phyloP scores from a whole-genome alignment of 1,140 invertebrate genomes.

The Oedothorax gibbosus region DNA sequence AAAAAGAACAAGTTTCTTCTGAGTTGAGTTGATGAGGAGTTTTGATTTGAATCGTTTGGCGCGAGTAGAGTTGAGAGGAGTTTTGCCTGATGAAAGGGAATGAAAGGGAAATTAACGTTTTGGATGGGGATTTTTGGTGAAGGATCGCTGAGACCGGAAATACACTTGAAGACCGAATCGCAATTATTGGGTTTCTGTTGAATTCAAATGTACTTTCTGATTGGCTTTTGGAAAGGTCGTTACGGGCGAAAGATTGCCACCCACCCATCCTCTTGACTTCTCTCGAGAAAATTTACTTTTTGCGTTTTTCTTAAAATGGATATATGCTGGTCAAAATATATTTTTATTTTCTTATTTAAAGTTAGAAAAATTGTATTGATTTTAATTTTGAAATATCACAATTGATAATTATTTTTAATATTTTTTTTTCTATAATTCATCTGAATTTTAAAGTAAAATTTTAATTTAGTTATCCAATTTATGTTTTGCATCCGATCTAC shows the following conservation, averaged over 20 bases:
- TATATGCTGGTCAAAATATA: neutral
- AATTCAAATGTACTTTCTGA: slow-evolving; percentile 44
- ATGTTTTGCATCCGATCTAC: too few species aligned
- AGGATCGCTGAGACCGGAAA: slow-evolving; percentile 24
- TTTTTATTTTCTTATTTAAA: neutral
- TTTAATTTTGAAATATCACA: too few species aligned
- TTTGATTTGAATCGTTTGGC: slow-evolving; percentile 58
- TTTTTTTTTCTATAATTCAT: too few species aligned
- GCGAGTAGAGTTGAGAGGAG: slow-evolving; percentile 1
- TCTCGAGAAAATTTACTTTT: neutral
- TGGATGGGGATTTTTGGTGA: slow-evolving; percentile 1
- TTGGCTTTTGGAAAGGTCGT: slow-evolving; percentile 25
- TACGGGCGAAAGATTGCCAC: slow-evolving; percentile 3
- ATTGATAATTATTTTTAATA: too few species aligned
- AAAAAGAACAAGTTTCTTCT: slow-evolving; percentile 6
- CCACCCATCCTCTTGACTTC: too few species aligned
- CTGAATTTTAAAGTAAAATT: too few species aligned
- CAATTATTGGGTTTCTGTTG: slow-evolving; percentile 31
- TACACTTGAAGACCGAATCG: slow-evolving; percentile 27
- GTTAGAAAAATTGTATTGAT: too few species aligned
- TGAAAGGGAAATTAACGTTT: slow-evolving; percentile 58
- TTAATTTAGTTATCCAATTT: too few species aligned
- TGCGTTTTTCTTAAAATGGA: neutral
- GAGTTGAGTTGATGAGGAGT: slow-evolving; percentile 50
- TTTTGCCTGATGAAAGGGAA: slow-evolving; percentile 48